Percentiles rank a stretch among this genome's conserved stretches.
These are phyloP conservation scores for Diaphora mendica DNA, from an alignment of 2,888 invertebrate species.

Conservation along the genomic window DNA sequence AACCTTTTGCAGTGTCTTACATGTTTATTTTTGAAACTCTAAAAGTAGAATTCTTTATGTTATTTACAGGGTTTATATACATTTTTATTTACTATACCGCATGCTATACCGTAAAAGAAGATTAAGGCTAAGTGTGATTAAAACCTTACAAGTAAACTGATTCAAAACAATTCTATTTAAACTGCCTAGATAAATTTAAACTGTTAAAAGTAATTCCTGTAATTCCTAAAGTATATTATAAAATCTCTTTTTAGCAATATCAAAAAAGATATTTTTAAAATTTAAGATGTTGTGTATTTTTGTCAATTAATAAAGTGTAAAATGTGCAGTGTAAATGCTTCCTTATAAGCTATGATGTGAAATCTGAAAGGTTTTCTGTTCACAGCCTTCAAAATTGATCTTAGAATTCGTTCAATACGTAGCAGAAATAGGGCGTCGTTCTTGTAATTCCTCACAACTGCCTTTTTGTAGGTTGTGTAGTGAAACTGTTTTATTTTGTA, in stretches of 20 bases:
- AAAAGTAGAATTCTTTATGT: not conserved
- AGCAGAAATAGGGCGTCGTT: not conserved
- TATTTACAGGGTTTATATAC: not conserved
- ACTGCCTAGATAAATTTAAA: too few relatives aligned
- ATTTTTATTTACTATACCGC: not conserved
- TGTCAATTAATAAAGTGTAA: too few relatives aligned
- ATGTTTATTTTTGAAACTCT: not conserved
- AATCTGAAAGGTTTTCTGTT: not conserved
- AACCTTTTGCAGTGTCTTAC: not conserved
- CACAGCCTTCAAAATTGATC: not conserved
- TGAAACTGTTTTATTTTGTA: not conserved
- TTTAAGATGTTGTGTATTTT: not conserved
- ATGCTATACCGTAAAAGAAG: not conserved
- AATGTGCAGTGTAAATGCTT: not conserved
- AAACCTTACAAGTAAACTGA: not conserved
- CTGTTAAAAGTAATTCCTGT: too few relatives aligned
- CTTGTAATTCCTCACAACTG: not conserved
- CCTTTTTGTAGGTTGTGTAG: not conserved
- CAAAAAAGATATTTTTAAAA: too few relatives aligned
- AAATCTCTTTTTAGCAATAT: not conserved
- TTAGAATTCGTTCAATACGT: not conserved
- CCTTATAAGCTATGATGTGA: not conserved
- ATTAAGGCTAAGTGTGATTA: not conserved
- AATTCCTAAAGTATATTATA: too few relatives aligned
- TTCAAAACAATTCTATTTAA: not conserved